phyloP scores from a whole-genome alignment of 2,113 vertebrate species.

The Isichthys henryi region DNA sequence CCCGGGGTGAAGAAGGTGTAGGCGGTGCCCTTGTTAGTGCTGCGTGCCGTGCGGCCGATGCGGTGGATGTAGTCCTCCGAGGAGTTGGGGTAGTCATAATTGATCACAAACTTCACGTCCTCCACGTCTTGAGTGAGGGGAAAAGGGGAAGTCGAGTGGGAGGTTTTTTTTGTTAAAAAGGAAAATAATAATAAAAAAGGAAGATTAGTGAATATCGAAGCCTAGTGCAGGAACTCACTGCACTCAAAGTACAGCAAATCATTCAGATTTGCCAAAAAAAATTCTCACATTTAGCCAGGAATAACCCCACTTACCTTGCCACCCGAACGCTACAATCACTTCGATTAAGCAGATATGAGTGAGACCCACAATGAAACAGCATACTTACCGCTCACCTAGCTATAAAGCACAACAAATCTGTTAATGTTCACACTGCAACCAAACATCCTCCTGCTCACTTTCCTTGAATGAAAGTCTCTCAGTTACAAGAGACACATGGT shows the following conservation, averaged over 20 bases:
- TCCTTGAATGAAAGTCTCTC: neutral
- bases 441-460: neutral
- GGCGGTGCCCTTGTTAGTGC: conserved; percentile 97
- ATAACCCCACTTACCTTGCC: conserved; percentile 43
- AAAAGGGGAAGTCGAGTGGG: conserved; percentile 21
- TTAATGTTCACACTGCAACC: neutral
- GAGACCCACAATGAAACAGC: neutral
- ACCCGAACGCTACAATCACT: conserved; percentile 1
- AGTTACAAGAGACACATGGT: neutral
- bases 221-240: neutral
- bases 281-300: neutral
- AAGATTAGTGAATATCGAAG: neutral
- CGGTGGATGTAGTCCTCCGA: conserved; percentile 97
- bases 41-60: conserved; percentile 91
- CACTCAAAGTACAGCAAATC: conserved; percentile 11
- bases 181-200: neutral
- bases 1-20: conserved; percentile 98
- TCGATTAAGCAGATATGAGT: neutral
- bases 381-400: conserved; percentile 8
- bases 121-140: conserved; percentile 77
- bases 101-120: conserved; percentile 98
- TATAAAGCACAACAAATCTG: neutral
- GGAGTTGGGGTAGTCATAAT: conserved; percentile 97
- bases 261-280: neutral
- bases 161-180: neutral